A percentile compares a stretch with the other conserved stretches of the same genome.
Conservation (phyloP, 1,140 invertebrate species). For the Bacillus rossius region DNA sequence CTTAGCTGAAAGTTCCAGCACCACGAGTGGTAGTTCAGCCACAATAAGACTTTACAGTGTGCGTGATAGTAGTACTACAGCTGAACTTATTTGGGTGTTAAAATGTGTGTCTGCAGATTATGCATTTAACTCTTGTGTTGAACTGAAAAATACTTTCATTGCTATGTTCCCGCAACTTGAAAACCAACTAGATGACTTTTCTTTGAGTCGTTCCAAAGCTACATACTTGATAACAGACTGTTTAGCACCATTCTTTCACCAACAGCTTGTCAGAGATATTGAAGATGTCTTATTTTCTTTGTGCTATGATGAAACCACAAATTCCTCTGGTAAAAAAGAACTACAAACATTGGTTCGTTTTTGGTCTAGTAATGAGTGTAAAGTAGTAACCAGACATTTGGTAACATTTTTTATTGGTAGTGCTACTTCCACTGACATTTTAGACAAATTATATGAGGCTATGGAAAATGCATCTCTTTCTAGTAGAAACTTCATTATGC, state of each 20-base stretch:
- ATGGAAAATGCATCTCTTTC: slow-evolving; percentile 14
- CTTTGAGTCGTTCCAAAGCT: slow-evolving; percentile 11
- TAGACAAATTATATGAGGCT: slow-evolving; percentile 13
- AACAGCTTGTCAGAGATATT: slow-evolving; percentile 16
- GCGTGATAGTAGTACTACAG: too few relatives aligned
- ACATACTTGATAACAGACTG: slow-evolving; percentile 23
- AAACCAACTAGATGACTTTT: neutral
- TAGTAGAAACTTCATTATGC: slow-evolving; percentile 16
- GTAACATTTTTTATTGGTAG: slow-evolving; percentile 24
- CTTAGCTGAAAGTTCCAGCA: too few relatives aligned
- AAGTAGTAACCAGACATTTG: slow-evolving; percentile 18
- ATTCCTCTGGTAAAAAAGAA: slow-evolving; percentile 19
- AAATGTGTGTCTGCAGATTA: too few relatives aligned
- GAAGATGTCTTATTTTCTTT: slow-evolving; percentile 13
- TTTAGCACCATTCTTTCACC: slow-evolving; percentile 23
- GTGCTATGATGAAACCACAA: slow-evolving; percentile 25
- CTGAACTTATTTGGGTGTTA: too few relatives aligned
- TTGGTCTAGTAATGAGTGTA: slow-evolving; percentile 21
- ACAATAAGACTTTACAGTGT: too few relatives aligned
- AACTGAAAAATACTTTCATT: too few relatives aligned
- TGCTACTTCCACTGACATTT: slow-evolving; percentile 15
- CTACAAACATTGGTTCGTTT: slow-evolving; percentile 19
- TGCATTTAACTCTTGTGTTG: too few relatives aligned
- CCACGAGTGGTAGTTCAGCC: too few relatives aligned
- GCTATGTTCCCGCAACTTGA: too few relatives aligned